Base-by-base conservation (phyloP, 2,888 invertebrate genomes). In the Corbicula japonica region DNA sequence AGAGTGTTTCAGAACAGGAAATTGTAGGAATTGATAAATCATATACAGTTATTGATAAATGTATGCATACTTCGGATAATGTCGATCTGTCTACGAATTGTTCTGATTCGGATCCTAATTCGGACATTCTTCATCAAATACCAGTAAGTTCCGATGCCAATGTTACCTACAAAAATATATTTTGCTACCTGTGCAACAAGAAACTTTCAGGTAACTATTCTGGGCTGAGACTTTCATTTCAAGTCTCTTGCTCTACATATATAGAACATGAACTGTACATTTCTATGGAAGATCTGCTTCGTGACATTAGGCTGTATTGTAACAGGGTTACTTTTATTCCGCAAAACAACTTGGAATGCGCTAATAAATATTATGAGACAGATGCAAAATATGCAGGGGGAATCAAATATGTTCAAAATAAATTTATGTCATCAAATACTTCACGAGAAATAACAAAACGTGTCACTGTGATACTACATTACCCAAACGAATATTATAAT, bases 231-330 rank as follows among this genome's bases (percentile, higher is more conserved):
- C 5, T 54, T 8, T n/a, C 5, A 2, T 2, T 54, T 54, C 54
- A 54, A n/a, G 54, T 23, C 4, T 54, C 8, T n/a, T 54, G 54
- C 18, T 18, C 12, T 2, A 54, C 54, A 54, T 54, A 12, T 32
- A 32, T 54, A 18, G 54, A 54, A 32, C 54, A 54, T n/a, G 5
- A 54, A 32, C n/a, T 54, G n/a, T 54, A n/a, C n/a, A 32, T 21
- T 10, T 8, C 15, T n/a, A 4, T 54, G 34, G 8, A 30, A 21
- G 8, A 54, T 2, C 34, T 54, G 10, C 15, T 54, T 2, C 10
- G 34, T 4, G 18, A 30, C 18, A 12, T 54, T 5, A 54, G 8
- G 54, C 8, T 32, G n/a, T 18, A 54, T 15, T 54, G 54, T 15
- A 30, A 32, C 4, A 54, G 5, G n/a, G 5, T 54, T 3, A 32